Base-by-base conservation (phyloP, 2,797 vertebrate genomes). In the Falco cherrug region DNA sequence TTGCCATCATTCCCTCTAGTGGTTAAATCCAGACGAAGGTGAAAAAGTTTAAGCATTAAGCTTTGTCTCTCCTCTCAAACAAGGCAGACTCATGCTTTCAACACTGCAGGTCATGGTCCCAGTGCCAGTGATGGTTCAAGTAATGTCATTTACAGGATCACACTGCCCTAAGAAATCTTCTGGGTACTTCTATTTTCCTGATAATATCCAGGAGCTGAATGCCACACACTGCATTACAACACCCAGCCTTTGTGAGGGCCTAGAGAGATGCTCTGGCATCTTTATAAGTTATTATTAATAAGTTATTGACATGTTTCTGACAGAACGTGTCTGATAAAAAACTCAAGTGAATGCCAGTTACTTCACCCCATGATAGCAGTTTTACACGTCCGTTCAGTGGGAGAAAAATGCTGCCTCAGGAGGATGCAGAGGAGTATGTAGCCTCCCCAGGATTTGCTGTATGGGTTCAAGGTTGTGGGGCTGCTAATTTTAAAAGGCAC, bases 1-100 rank as follows among this genome's bases (percentile, higher is more conserved):
- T 96, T 35, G 26, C 68, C 61, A 45, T 59, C 65, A 5, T 93
- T 95, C 90, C 78, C 95, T 94, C 94, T 95, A 95, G 95, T 84
- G 90, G 89, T 45, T 92, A 92, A 79, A 92, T 22, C 18, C 22
- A 73, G 57, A 41, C 5, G 29, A 33, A 4, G 7, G 37, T 68
- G 68, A 45, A 70, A 64, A 80, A 3, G 15, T 75, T 87, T 47
- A 74, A 86, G 31, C 16, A 28, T 59, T 26, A 35, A 57, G 3
- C 10, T 92, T 68, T 1, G 1, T 64, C 8, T 78, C 41, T 53
- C 15, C 28, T 60, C 26, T 76, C 35, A 48, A 47, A 59, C 10
- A 54, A 61, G 39, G 47, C 61, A 89, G 21, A 47, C 7, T 78
- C 37, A 16, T 9, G 12, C 1, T 71, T 92, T 63, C 69, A 68